A percentile compares a stretch with the other conserved stretches of the same genome.
phyloP scores from a whole-genome alignment of 2,888 invertebrate species.

The Metopia argyrocephala region DNA sequence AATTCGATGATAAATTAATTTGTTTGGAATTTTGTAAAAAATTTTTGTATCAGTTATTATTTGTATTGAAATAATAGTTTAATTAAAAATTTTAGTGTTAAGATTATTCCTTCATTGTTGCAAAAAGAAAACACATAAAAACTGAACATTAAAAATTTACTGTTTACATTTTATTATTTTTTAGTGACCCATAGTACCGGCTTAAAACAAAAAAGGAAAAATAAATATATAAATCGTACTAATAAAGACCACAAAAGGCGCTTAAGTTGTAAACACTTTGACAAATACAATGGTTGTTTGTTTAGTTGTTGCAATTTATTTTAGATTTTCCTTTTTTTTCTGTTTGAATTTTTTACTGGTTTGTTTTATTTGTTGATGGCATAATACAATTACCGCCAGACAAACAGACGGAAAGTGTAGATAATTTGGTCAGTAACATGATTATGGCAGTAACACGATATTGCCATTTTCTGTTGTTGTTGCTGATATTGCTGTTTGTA shows the following conservation, averaged over 20 bases:
- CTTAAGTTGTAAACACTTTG: constrained; percentile 65
- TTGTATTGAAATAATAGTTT: no score
- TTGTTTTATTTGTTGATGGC: constrained; percentile 58
- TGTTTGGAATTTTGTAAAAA: no score
- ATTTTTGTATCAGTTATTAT: no score
- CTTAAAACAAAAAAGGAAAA: not conserved
- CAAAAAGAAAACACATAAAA: no score
- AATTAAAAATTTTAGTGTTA: no score
- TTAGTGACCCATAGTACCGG: not conserved
- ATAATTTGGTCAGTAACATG: constrained; percentile 63
- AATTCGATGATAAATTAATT: no score
- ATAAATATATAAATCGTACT: not conserved
- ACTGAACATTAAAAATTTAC: no score
- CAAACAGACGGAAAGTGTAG: constrained; percentile 20
- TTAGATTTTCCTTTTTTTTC: constrained; percentile 6
- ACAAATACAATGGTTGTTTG: constrained; percentile 63
- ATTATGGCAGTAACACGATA: constrained; percentile 57
- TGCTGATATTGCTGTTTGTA: not conserved
- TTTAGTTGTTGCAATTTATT: constrained; percentile 58
- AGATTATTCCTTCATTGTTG: no score
- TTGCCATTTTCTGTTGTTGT: constrained; percentile 1
- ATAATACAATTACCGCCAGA: constrained; percentile 59
- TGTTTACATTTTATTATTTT: not conserved
- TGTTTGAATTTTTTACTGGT: not conserved
- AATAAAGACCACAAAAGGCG: constrained; percentile 63